phyloP scores from a whole-genome alignment of 2,113 vertebrate species.

The Chaenogobius annularis region DNA sequence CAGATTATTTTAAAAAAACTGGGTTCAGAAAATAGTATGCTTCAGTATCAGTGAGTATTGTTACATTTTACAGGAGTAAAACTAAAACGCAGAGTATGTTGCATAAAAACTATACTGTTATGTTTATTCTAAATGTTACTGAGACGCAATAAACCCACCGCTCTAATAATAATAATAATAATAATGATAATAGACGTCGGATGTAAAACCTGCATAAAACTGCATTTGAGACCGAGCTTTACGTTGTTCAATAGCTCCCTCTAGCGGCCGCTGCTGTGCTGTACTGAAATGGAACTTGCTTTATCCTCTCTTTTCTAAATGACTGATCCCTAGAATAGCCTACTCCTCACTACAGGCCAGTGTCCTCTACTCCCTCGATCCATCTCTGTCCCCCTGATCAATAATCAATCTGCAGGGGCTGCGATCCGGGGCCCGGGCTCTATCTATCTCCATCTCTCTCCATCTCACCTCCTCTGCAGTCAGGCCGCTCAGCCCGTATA shows the following conservation, averaged over 20 bases:
- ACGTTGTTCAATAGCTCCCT: conserved; percentile 66
- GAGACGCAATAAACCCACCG: neutral
- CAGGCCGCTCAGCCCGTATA: conserved; percentile 72
- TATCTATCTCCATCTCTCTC: conserved; percentile 79
- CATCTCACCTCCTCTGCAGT: conserved; percentile 55
- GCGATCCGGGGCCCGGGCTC: conserved; percentile 63
- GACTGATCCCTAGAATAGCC: conserved; percentile 68
- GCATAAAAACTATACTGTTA: no score
- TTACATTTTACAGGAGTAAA: no score
- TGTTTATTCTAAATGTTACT: no score
- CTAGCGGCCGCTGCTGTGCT: conserved; percentile 55
- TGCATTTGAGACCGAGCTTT: conserved; percentile 30
- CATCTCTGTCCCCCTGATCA: conserved; percentile 83
- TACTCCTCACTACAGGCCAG: conserved; percentile 48
- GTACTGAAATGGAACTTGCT: conserved; percentile 12
- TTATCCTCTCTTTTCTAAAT: conserved; percentile 49
- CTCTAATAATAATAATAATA: neutral
- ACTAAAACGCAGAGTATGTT: no score
- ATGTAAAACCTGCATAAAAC: conserved; percentile 41
- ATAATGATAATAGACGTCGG: neutral
- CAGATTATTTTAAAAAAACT: neutral
- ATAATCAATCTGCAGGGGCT: conserved; percentile 83
- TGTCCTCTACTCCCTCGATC: conserved; percentile 71
- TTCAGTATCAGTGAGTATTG: no score
- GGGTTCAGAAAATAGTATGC: neutral